Percentiles rank a stretch among this genome's conserved stretches.
Evolutionary conservation across 2,797 vertebrate genomes (phyloP).

Genomic region (Myioborus miniatus): DNA sequence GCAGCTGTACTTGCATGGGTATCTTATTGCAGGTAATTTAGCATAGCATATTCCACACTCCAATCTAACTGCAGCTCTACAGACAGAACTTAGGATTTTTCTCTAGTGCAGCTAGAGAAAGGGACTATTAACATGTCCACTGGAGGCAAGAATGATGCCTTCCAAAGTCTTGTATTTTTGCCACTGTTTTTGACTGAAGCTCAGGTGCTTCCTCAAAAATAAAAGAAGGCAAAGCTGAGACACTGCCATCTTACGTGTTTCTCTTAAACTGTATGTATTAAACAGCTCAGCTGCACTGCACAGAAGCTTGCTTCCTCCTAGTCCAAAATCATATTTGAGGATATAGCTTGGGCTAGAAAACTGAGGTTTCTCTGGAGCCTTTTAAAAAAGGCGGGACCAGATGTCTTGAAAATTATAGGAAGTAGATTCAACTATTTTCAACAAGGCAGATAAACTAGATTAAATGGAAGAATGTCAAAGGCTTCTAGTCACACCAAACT

Average conservation of each 20-base stretch:
- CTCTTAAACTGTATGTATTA: neutral
- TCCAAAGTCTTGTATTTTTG: neutral
- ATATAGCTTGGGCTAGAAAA: neutral
- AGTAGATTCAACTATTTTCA: neutral
- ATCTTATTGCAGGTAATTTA: neutral
- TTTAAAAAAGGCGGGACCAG: neutral
- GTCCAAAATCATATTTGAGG: neutral
- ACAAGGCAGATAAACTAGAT: neutral
- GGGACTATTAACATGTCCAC: neutral
- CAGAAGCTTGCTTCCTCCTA: neutral
- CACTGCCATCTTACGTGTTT: neutral
- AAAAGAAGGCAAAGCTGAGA: neutral
- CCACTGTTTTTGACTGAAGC: neutral
- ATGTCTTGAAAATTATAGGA: neutral
- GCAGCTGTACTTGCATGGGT: neutral
- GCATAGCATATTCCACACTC: neutral
- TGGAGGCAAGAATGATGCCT: neutral
- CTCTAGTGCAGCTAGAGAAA: neutral
- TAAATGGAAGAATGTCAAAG: neutral
- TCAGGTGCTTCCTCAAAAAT: neutral
- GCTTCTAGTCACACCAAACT: neutral
- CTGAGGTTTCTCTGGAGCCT: neutral
- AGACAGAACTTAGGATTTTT: neutral
- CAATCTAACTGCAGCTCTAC: neutral
- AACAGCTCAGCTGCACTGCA: neutral